These are phyloP conservation scores for Sminthurinus aureus DNA, from an alignment of 2,888 invertebrate genomes.

Conservation along the genomic window DNA sequence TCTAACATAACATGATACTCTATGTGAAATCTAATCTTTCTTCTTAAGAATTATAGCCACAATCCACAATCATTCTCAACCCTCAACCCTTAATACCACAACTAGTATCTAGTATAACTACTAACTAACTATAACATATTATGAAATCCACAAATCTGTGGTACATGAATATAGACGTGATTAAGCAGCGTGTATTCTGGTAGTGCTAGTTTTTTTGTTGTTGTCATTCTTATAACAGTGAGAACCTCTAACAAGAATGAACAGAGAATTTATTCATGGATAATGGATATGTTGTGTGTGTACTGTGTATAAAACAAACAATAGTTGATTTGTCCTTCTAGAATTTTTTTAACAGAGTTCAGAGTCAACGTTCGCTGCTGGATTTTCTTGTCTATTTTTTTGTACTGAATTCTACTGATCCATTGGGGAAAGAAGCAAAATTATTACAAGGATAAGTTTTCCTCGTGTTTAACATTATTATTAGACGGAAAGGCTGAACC, in stretches of 20 bases:
- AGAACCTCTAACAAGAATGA: background rate
- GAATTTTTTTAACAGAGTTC: constrained; percentile 1
- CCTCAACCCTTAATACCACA: too few relatives aligned
- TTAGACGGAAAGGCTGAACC: background rate
- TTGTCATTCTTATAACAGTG: background rate
- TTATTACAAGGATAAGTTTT: constrained; percentile 40
- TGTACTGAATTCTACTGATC: background rate
- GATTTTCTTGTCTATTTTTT: constrained; percentile 31
- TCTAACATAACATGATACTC: background rate
- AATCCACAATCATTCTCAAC: too few relatives aligned
- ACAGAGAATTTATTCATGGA: background rate
- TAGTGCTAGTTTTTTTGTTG: background rate
- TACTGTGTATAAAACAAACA: constrained; percentile 4
- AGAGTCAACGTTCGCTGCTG: constrained; percentile 34
- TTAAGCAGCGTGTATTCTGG: background rate
- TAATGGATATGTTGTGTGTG: background rate
- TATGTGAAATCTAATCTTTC: background rate
- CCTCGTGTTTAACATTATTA: constrained; percentile 4
- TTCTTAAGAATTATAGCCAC: background rate
- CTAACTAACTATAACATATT: too few relatives aligned
- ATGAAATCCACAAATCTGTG: background rate
- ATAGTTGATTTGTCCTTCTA: constrained; percentile 36
- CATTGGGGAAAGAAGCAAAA: background rate
- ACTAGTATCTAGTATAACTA: too few relatives aligned
- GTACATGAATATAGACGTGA: background rate